Conservation (phyloP, 2,113 vertebrate genomes). For the Hemichromis elongatus region DNA sequence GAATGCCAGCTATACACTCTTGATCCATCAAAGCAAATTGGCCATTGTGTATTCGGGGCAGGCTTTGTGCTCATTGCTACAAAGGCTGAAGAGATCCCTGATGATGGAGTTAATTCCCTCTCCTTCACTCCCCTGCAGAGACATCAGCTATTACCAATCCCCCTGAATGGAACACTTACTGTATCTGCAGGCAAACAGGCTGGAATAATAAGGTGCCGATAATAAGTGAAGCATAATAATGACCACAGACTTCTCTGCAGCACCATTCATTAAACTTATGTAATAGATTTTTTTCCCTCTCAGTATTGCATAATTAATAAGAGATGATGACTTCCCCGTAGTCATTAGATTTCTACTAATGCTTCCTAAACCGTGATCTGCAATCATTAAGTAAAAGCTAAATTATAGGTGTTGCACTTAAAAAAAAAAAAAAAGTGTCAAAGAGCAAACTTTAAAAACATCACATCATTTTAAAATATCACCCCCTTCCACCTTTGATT, state of each 20-base stretch:
- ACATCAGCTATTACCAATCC: background rate
- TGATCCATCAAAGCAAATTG: background rate
- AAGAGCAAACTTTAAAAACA: background rate
- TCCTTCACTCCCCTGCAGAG: background rate
- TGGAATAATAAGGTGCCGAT: conserved; percentile 18
- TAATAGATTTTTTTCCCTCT: background rate
- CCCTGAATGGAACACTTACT: background rate
- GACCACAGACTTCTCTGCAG: background rate
- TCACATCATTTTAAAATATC: too few species aligned
- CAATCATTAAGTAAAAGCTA: background rate
- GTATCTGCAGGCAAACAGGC: background rate
- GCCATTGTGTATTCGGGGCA: conserved; percentile 7
- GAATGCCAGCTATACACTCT: background rate
- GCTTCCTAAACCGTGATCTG: background rate
- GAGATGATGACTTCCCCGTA: background rate
- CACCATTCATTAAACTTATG: background rate
- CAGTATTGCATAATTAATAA: background rate
- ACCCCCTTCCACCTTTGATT: background rate
- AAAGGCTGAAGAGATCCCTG: conserved; percentile 14
- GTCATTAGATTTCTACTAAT: background rate
- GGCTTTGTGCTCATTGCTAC: background rate
- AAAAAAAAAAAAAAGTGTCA: background rate
- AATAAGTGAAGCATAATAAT: background rate
- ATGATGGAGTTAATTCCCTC: conserved; percentile 28
- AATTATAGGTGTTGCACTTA: background rate